Conservation (phyloP, 2,888 invertebrate species). For the Pantelozetes paolii region DNA sequence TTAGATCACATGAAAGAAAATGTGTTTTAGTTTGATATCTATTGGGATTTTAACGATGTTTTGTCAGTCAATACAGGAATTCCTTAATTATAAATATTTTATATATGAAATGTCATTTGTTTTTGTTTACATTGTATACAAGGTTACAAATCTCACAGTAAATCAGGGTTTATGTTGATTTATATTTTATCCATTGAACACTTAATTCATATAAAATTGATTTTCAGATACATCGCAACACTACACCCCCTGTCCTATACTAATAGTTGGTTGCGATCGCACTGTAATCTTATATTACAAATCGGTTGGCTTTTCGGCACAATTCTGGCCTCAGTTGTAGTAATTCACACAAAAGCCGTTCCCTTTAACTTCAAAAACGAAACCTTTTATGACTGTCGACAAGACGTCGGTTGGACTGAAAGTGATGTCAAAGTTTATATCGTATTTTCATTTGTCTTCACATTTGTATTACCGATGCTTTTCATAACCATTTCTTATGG, state of each 20-base stretch:
- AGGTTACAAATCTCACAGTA: no score
- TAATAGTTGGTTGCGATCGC: slow-evolving; percentile 39
- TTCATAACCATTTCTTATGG: slow-evolving; percentile 40
- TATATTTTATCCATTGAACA: no score
- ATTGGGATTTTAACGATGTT: no score
- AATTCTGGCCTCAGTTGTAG: slow-evolving; percentile 31
- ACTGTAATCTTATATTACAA: slow-evolving; percentile 38
- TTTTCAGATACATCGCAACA: slow-evolving; percentile 39
- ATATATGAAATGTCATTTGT: no score
- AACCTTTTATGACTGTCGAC: slow-evolving; percentile 38
- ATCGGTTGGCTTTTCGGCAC: slow-evolving; percentile 39
- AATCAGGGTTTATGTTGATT: no score
- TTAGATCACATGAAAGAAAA: no score
- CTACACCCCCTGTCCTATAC: slow-evolving; percentile 38
- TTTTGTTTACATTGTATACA: no score
- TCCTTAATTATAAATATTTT: no score
- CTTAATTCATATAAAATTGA: no score
- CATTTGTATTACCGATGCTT: slow-evolving; percentile 39
- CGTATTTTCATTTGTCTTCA: slow-evolving; percentile 35
- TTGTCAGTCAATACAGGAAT: no score
- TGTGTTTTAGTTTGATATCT: no score
- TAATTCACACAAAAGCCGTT: slow-evolving; percentile 28
- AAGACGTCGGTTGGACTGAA: slow-evolving; percentile 29
- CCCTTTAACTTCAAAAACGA: slow-evolving; percentile 24
- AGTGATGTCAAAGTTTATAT: slow-evolving; percentile 38